These are phyloP conservation scores for Hirudinaria manillensis DNA, from an alignment of 2,888 invertebrate genomes.

Conservation along the genomic window DNA sequence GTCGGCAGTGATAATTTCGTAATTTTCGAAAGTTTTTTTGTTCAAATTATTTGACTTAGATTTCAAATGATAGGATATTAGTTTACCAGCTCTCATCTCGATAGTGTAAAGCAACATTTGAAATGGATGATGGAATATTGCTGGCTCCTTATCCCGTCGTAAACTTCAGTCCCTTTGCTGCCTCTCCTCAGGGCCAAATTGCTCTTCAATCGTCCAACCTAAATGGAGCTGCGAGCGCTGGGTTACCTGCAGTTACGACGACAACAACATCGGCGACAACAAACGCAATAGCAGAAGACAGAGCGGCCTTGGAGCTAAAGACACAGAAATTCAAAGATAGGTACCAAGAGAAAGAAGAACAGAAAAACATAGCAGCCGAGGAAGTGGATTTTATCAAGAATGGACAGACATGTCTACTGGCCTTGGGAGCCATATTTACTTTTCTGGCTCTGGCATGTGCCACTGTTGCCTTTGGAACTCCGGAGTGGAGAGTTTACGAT, in stretches of 20 bases:
- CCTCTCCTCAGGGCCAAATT: background rate
- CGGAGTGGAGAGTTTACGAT: conserved; percentile 27
- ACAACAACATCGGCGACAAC: background rate
- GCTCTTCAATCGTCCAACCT: background rate
- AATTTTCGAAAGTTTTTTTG: background rate
- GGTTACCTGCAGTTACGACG: background rate
- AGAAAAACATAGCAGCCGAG: conserved; percentile 8
- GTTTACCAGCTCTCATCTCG: background rate
- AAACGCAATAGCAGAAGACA: background rate
- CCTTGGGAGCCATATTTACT: conserved; percentile 7
- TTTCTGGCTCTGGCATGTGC: conserved; percentile 8
- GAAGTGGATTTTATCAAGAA: conserved; percentile 18
- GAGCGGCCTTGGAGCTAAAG: conserved; percentile 2
- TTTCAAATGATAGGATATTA: background rate
- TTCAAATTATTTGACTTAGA: background rate
- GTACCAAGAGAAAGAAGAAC: conserved; percentile 13
- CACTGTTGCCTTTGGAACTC: conserved; percentile 20
- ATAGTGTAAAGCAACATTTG: background rate
- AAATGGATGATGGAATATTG: conserved; percentile 12
- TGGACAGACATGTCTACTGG: conserved; percentile 8
- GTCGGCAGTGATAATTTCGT: too few species aligned
- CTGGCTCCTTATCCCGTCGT: conserved; percentile 9
- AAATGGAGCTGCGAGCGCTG: background rate
- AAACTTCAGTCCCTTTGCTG: background rate
- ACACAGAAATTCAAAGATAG: conserved; percentile 8